Percentiles rank a stretch among this genome's conserved stretches.
Evolutionary conservation across 2,888 invertebrate species (phyloP).

Genomic region (Drosophila nigricruria): DNA sequence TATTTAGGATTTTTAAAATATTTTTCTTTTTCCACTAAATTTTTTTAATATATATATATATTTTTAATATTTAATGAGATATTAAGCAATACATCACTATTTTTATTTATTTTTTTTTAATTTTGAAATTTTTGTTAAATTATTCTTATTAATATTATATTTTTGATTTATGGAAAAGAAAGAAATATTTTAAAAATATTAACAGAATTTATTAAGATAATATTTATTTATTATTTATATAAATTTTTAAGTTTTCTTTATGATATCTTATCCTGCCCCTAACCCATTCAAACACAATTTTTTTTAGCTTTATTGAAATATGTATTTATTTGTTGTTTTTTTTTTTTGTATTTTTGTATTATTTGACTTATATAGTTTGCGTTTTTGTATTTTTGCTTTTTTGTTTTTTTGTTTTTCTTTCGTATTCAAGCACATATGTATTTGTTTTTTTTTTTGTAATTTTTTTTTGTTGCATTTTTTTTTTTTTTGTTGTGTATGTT

Average conservation of each 20-base stretch:
- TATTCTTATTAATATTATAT: no score
- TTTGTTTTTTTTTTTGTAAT: slow-evolving; percentile 63
- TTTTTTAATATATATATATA: no score
- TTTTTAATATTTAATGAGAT: no score
- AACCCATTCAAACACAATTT: slow-evolving; percentile 17
- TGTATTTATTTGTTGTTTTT: slow-evolving; percentile 77
- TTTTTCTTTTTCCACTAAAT: no score
- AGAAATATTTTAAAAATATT: no score
- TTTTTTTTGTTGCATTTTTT: slow-evolving; percentile 56
- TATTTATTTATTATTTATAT: background rate
- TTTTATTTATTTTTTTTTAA: no score
- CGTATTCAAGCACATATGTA: slow-evolving; percentile 79
- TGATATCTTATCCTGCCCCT: background rate
- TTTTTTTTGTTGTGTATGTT: slow-evolving; percentile 63
- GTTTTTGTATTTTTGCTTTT: slow-evolving; percentile 64
- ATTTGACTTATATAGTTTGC: slow-evolving; percentile 81
- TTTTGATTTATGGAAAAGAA: no score
- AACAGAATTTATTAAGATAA: no score
- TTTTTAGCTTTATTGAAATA: slow-evolving; percentile 78
- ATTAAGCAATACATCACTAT: no score
- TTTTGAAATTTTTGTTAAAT: no score
- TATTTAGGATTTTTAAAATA: no score
- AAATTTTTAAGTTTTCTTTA: background rate
- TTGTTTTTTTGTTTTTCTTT: slow-evolving; percentile 62
- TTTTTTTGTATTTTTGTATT: slow-evolving; percentile 72